A percentile compares a stretch with the other conserved stretches of the same genome.
These are phyloP conservation scores for Germaria angustata DNA, from an alignment of 2,888 invertebrate genomes.

Conservation along the genomic window DNA sequence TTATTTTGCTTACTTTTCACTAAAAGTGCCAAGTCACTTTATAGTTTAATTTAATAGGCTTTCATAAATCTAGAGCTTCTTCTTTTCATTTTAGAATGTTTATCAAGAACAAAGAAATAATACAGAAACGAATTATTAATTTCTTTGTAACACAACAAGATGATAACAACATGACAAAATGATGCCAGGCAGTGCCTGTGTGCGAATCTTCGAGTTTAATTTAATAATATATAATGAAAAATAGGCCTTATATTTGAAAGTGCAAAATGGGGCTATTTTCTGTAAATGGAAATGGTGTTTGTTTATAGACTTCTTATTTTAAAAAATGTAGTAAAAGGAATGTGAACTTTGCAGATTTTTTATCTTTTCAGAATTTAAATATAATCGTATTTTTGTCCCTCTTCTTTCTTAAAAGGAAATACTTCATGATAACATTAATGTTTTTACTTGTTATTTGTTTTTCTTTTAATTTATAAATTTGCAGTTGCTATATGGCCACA, in stretches of 20 bases:
- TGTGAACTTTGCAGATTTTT: neutral
- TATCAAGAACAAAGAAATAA: constrained; percentile 41
- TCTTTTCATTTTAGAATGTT: neutral
- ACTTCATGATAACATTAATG: neutral
- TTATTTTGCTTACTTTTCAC: neutral
- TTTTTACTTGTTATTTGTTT: neutral
- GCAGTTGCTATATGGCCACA: constrained; percentile 12
- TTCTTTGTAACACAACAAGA: constrained; percentile 9
- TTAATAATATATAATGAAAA: no score
- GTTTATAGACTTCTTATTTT: no score
- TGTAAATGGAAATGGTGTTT: neutral
- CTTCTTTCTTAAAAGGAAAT: neutral
- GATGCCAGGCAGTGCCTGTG: neutral
- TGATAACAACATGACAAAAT: constrained; percentile 25
- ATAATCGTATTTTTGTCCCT: no score
- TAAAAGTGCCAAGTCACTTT: neutral
- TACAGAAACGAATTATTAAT: constrained; percentile 26
- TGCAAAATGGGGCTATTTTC: neutral
- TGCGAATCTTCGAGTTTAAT: no score
- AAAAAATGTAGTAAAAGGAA: no score
- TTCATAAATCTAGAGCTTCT: neutral
- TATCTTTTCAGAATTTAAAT: neutral
- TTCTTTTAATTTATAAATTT: neutral
- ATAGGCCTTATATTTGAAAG: no score
- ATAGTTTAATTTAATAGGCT: neutral